These are phyloP conservation scores for Ophthalmolycus amberensis DNA, from an alignment of 2,113 vertebrate genomes.

Conservation along the genomic window DNA sequence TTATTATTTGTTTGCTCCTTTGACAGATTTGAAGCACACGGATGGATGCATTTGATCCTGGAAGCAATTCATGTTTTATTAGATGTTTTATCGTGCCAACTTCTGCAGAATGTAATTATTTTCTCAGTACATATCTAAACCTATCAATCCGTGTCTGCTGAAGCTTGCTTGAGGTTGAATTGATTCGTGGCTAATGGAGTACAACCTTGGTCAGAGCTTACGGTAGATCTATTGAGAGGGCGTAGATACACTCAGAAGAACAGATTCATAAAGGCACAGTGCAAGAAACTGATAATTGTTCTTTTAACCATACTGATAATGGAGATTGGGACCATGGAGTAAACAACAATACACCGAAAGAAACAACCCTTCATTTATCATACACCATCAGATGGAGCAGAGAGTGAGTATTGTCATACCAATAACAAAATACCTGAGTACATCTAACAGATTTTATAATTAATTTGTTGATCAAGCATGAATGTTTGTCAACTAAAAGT, in stretches of 20 bases:
- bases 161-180: neutral
- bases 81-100: neutral
- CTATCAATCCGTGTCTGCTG: neutral
- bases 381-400: neutral
- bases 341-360: neutral
- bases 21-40: neutral
- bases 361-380: neutral
- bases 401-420: neutral
- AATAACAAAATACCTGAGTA: neutral
- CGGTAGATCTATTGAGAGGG: neutral
- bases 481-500: neutral
- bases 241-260: neutral
- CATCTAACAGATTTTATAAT: neutral
- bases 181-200: neutral
- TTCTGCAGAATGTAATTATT: neutral
- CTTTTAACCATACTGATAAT: neutral
- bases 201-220: neutral
- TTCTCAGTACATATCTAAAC: neutral
- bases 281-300: neutral
- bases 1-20: neutral
- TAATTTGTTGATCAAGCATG: neutral
- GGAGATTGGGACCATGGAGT: neutral
- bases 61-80: neutral
- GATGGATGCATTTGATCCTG: neutral
- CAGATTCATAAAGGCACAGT: neutral